Conservation (phyloP, 2,888 invertebrate genomes). For the Prosapia bicincta region DNA sequence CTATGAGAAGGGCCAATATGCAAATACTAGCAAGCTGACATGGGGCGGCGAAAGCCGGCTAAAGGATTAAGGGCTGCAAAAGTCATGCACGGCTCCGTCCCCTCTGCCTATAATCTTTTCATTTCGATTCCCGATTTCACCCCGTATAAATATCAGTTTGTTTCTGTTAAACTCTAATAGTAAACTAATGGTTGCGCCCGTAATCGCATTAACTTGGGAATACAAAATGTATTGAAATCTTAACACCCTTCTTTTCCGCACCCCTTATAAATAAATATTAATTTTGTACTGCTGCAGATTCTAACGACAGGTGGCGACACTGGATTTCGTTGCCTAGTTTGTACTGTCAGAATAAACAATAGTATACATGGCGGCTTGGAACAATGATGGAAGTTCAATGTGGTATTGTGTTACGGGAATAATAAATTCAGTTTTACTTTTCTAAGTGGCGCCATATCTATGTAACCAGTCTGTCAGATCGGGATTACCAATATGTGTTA, state of each 20-base stretch:
- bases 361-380: too few relatives aligned
- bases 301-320: neutral
- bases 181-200: conserved; percentile 13
- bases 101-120: conserved; percentile 19
- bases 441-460: too few relatives aligned
- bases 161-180: conserved; percentile 17
- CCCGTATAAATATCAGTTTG: conserved; percentile 16
- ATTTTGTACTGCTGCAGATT: neutral
- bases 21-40: neutral
- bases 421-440: too few relatives aligned
- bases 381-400: too few relatives aligned
- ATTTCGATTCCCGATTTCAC: conserved; percentile 26
- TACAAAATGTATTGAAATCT: neutral
- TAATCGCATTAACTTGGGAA: conserved; percentile 3
- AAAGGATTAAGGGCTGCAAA: conserved; percentile 6
- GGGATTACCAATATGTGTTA: too few relatives aligned
- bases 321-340: too few relatives aligned
- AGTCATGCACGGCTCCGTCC: neutral
- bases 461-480: too few relatives aligned
- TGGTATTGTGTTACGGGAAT: too few relatives aligned
- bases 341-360: too few relatives aligned
- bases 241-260: neutral
- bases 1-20: neutral
- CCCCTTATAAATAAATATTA: neutral
- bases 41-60: neutral